Evolutionary conservation across 2,797 vertebrate genomes (phyloP).

Genomic region (Meriones psammophilus): DNA sequence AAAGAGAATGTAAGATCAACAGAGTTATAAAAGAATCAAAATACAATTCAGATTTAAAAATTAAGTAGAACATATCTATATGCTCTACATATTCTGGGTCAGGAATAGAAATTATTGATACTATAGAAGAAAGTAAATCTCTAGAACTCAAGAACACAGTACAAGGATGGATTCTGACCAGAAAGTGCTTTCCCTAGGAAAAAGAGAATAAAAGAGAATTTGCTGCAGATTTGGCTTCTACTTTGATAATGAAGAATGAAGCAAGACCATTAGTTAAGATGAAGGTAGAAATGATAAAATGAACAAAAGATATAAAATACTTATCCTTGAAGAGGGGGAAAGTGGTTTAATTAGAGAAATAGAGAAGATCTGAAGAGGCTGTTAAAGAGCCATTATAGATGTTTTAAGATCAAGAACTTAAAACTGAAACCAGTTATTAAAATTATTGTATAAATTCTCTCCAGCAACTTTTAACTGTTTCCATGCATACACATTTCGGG

Average conservation of each 20-base stretch:
- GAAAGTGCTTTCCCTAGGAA: conserved; percentile 9
- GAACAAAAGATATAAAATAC: neutral
- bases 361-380: neutral
- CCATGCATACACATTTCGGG: neutral
- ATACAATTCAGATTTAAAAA: neutral
- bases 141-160: conserved; percentile 22
- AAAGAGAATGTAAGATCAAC: conserved; percentile 32
- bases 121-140: neutral
- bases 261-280: neutral
- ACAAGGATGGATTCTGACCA: conserved; percentile 25
- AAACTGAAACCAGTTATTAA: neutral
- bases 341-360: conserved; percentile 32
- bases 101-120: conserved; percentile 34
- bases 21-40: conserved; percentile 6
- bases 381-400: neutral
- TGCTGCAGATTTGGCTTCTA: neutral
- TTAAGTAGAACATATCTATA: neutral
- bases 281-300: neutral
- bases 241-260: neutral
- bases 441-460: neutral
- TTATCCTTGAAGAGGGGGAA: neutral
- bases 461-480: neutral
- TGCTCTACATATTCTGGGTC: neutral
- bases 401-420: neutral
- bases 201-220: conserved; percentile 12